A percentile compares a stretch with the other conserved stretches of the same genome.
Conservation (phyloP, 2,888 invertebrate species). For the Tachystola acroxantha region DNA sequence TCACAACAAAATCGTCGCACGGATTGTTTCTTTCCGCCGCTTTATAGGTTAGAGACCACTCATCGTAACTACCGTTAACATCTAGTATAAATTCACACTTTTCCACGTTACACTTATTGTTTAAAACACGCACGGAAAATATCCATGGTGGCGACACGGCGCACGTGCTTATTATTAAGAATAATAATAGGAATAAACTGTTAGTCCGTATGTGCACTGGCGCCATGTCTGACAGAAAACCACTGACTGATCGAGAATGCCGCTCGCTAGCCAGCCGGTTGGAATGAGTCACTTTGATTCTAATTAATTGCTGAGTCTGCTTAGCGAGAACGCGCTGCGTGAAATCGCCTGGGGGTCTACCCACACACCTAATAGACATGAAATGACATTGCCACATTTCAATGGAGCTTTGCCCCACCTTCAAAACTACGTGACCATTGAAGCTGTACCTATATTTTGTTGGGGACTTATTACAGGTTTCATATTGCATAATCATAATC, state of each 20-base stretch:
- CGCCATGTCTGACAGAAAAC: slow-evolving; percentile 47
- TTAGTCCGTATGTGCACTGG: slow-evolving; percentile 59
- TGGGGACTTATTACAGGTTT: too few species aligned
- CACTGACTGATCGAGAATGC: slow-evolving; percentile 20
- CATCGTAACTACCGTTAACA: slow-evolving; percentile 44
- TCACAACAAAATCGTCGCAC: slow-evolving; percentile 32
- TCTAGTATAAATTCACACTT: slow-evolving; percentile 54
- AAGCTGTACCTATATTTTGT: too few species aligned
- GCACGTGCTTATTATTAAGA: slow-evolving; percentile 53
- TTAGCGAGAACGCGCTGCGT: too few species aligned
- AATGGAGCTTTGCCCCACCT: too few species aligned
- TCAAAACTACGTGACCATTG: too few species aligned
- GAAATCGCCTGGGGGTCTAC: too few species aligned
- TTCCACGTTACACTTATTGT: slow-evolving; percentile 37
- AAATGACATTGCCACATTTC: too few species aligned
- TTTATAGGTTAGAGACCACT: slow-evolving; percentile 56
- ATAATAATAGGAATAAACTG: slow-evolving; percentile 62
- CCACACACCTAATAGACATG: too few species aligned
- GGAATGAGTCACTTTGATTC: slow-evolving; percentile 12
- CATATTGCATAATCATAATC: too few species aligned
- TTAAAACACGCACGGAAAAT: slow-evolving; percentile 50
- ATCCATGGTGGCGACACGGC: slow-evolving; percentile 63
- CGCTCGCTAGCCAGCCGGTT: background rate
- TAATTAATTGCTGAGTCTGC: too few species aligned
- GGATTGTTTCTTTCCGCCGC: slow-evolving; percentile 34